A percentile compares a stretch with the other conserved stretches of the same genome.
These are phyloP conservation scores for Drosophila tropicalis DNA, from an alignment of 1,140 invertebrate species.

Conservation along the genomic window DNA sequence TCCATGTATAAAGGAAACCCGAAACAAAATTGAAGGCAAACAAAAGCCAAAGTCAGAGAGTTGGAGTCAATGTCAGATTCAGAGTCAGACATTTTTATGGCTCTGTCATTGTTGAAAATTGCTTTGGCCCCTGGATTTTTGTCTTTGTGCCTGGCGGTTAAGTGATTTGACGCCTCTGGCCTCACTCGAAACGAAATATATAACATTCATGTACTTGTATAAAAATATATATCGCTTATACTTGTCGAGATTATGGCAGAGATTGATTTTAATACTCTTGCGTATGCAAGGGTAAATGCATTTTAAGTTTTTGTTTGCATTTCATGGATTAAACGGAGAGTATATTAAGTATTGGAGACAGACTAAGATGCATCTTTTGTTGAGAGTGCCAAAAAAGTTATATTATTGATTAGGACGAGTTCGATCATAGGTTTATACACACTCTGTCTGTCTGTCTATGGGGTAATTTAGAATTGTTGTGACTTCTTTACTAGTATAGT, in stretches of 20 bases:
- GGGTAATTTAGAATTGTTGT: too few species aligned
- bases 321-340: too few species aligned
- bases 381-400: too few species aligned
- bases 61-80: constrained; percentile 30
- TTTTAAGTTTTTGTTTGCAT: not conserved
- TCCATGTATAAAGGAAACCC: not conserved
- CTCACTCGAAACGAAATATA: constrained; percentile 48
- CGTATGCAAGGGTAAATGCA: not conserved
- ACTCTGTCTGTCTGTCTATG: too few species aligned
- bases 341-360: too few species aligned
- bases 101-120: constrained; percentile 67
- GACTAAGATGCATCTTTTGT: too few species aligned
- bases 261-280: constrained; percentile 34
- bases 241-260: constrained; percentile 31
- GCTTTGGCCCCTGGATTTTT: constrained; percentile 48
- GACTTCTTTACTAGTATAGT: too few species aligned
- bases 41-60: constrained; percentile 6
- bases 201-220: constrained; percentile 35
- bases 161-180: constrained; percentile 73
- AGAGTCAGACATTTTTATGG: constrained; percentile 67
- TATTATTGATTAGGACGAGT: too few species aligned
- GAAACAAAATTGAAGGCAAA: constrained; percentile 8
- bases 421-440: too few species aligned
- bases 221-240: constrained; percentile 24
- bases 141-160: constrained; percentile 67